These are phyloP conservation scores for Balearica regulorum DNA, from an alignment of 2,797 vertebrate species.

Conservation along the genomic window DNA sequence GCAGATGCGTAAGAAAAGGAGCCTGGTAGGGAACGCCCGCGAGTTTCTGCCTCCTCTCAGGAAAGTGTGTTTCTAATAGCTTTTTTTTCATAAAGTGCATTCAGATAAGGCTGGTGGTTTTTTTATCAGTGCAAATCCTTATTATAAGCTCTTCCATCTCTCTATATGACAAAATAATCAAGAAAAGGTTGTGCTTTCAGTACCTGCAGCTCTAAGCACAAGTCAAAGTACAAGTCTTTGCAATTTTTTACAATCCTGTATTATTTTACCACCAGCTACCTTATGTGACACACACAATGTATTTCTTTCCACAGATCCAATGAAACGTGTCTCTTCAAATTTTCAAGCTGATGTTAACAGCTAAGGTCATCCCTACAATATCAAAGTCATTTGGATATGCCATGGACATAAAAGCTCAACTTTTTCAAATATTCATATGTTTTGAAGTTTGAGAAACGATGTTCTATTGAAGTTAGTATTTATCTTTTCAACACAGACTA, in stretches of 20 bases:
- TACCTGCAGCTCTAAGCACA: not conserved
- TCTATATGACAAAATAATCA: conserved; percentile 13
- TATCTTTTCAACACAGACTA: not conserved
- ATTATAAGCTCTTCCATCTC: not conserved
- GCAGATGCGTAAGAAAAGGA: not conserved
- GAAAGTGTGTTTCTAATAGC: not conserved
- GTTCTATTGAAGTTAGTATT: not conserved
- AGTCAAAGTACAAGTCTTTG: not conserved
- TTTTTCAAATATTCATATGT: not conserved
- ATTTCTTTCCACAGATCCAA: not conserved
- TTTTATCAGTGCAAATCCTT: not conserved
- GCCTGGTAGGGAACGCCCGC: not conserved
- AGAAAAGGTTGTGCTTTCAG: not conserved
- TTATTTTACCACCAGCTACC: not conserved
- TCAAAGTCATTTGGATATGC: not conserved
- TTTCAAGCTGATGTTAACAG: not conserved
- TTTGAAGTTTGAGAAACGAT: not conserved
- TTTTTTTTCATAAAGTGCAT: not conserved
- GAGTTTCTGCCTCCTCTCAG: not conserved
- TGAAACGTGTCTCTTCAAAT: not conserved
- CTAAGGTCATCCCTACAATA: not conserved
- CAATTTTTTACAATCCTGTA: not conserved
- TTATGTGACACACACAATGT: not conserved
- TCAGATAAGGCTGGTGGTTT: not conserved
- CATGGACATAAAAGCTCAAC: not conserved